Evolutionary conservation across 2,113 vertebrate species (phyloP), one percentile per base, ranked within the genome.

Genomic region (Motacilla tschutschensis): DNA sequence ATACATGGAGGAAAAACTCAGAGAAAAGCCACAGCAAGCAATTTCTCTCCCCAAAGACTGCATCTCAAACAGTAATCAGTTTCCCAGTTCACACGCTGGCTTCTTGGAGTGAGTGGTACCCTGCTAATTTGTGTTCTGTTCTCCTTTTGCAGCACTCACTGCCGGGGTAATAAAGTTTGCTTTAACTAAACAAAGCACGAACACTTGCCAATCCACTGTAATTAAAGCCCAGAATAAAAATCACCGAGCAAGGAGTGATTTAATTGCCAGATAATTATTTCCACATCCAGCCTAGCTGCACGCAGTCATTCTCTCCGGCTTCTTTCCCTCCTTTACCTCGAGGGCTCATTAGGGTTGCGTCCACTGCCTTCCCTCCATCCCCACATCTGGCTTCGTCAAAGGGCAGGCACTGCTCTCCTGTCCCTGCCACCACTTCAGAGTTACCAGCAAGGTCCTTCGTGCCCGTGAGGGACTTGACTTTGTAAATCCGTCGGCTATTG

Each of bases 321-420:
- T 47, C 67, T 78, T 80, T 76, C 77, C 53, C 62, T 73, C 33
- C 63, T 92, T 98, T 97, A 99, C 99, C 99, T 98, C 99, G 97
- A 18, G 99, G 99, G 94, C 98, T 99, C 98, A 99, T 99, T 38
- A 99, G 97, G 7, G 99, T 99, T 24, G 99, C 99, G 18, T 99
- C 99, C 76, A 99, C 98, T 10, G 99, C 99, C 96, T 99, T 99
- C 46, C 99, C 99, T 47, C 99, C 99, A 5, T 99, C 99, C 18
- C 99, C 99, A 21, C 99, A 99, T 93, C 98, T 98, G 89, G 97
- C 97, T 85, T 99, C 99, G 7, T 99, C 99, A 31, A 99, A 99
- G 53, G 99, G 99, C 94, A 99, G 94, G 79, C 99, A 99, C 77
- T 99, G 99, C 93, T 99, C 99, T 67, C 99, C 99, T 0, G 99